These are phyloP conservation scores for Sesamia inferens DNA, from an alignment of 2,888 invertebrate genomes.

Conservation along the genomic window DNA sequence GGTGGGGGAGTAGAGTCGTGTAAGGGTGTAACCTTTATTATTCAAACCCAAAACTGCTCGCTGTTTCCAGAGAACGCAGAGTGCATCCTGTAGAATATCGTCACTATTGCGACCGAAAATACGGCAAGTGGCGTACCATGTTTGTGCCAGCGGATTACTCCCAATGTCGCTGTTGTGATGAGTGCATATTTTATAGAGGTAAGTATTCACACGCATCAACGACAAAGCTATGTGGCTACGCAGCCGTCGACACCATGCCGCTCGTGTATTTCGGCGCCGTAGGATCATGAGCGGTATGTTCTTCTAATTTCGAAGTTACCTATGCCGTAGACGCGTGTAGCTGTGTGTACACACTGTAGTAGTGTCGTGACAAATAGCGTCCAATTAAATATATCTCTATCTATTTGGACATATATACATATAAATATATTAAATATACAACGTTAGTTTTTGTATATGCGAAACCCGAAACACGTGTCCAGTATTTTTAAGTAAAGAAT, in stretches of 20 bases:
- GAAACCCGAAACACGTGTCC: too few species aligned
- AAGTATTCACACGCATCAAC: background rate
- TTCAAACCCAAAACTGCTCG: background rate
- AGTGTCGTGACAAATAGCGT: too few species aligned
- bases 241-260: background rate
- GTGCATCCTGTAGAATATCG: slow-evolving; percentile 76
- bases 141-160: slow-evolving; percentile 82
- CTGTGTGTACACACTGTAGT: too few species aligned
- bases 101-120: slow-evolving; percentile 81
- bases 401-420: too few species aligned
- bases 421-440: too few species aligned
- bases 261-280: background rate
- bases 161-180: slow-evolving; percentile 84
- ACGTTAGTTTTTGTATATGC: too few species aligned
- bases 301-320: too few species aligned
- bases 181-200: slow-evolving; percentile 85
- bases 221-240: background rate
- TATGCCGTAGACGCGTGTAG: background rate
- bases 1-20: too few species aligned
- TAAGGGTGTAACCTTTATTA: background rate
- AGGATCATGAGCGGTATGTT: background rate
- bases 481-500: too few species aligned
- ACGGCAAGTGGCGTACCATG: slow-evolving; percentile 82
- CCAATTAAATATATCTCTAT: too few species aligned
- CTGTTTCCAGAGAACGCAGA: slow-evolving; percentile 74